Percentiles rank a stretch among this genome's conserved stretches.
These are phyloP conservation scores for Cyrtodaria siliqua DNA, from an alignment of 2,888 invertebrate species.

Conservation along the genomic window DNA sequence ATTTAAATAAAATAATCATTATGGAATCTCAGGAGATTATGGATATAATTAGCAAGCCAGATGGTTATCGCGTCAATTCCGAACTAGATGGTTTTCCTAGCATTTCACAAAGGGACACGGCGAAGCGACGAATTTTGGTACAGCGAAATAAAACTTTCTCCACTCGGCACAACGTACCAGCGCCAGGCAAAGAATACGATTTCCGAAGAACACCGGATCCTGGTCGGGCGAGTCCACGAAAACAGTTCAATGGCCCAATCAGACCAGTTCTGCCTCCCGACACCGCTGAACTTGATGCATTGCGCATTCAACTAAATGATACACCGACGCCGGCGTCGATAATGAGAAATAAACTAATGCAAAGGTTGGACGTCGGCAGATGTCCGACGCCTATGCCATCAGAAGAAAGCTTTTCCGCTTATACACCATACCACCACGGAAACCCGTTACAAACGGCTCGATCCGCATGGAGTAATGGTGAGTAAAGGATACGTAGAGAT, in stretches of 20 bases:
- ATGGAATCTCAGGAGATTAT: too few relatives aligned
- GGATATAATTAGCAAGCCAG: too few relatives aligned
- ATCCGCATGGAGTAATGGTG: slow-evolving; percentile 35
- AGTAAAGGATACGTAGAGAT: too few relatives aligned
- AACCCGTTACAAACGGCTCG: slow-evolving; percentile 28
- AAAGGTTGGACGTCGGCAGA: slow-evolving; percentile 17
- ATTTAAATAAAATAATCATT: too few relatives aligned
- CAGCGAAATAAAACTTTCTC: slow-evolving; percentile 26
- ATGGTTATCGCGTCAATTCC: too few relatives aligned
- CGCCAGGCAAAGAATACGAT: slow-evolving; percentile 53
- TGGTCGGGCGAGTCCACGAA: slow-evolving; percentile 23
- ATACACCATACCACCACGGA: background rate
- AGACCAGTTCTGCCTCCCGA: slow-evolving; percentile 46
- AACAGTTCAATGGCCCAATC: slow-evolving; percentile 17
- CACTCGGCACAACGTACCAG: slow-evolving; percentile 26
- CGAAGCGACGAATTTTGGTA: slow-evolving; percentile 25
- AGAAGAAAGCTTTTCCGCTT: slow-evolving; percentile 22
- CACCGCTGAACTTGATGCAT: slow-evolving; percentile 37
- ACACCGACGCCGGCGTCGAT: slow-evolving; percentile 11
- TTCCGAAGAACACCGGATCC: slow-evolving; percentile 50
- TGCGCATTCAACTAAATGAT: slow-evolving; percentile 2
- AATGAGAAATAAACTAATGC: slow-evolving; percentile 7
- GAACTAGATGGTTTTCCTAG: too few relatives aligned
- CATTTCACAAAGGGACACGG: background rate
- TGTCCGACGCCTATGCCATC: slow-evolving; percentile 46